Conservation (phyloP, 2,113 vertebrate genomes). For the Toxotes jaculatrix region DNA sequence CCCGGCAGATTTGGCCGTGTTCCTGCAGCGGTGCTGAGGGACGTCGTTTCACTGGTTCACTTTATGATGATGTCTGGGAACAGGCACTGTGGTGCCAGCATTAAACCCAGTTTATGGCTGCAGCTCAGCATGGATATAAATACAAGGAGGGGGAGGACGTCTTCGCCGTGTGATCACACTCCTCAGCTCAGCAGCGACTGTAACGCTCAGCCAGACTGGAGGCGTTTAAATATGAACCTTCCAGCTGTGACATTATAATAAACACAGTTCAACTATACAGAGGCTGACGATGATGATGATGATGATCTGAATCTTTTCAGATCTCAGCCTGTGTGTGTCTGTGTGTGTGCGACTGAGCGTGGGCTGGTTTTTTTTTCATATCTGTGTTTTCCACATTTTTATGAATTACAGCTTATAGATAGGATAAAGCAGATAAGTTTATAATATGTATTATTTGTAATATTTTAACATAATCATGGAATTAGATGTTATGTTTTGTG, state of each 20-base stretch:
- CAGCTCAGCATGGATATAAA: conserved; percentile 16
- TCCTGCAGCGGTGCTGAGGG: not conserved
- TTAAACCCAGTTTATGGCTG: conserved; percentile 7
- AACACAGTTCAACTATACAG: not conserved
- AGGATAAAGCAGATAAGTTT: too few species aligned
- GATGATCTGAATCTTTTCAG: not conserved
- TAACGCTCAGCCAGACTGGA: conserved; percentile 9
- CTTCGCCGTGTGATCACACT: conserved; percentile 29
- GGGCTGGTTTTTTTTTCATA: too few species aligned
- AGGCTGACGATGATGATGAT: too few species aligned
- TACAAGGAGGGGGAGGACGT: conserved; percentile 15
- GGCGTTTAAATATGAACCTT: conserved; percentile 5
- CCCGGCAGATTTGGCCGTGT: not conserved
- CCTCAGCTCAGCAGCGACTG: not conserved
- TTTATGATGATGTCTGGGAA: not conserved
- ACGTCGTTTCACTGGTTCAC: not conserved
- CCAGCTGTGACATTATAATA: conserved; percentile 10
- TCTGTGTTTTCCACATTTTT: too few species aligned
- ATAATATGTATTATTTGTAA: too few species aligned
- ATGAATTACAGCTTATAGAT: too few species aligned
- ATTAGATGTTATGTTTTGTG: too few species aligned
- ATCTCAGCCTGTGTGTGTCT: too few species aligned
- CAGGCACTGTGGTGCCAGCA: not conserved
- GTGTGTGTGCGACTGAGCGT: too few species aligned
- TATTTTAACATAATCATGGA: too few species aligned